Evolutionary conservation across 2,797 vertebrate genomes (phyloP), one percentile per base, ranked within the genome.

Genomic region (Hydrocynus forskahlii): DNA sequence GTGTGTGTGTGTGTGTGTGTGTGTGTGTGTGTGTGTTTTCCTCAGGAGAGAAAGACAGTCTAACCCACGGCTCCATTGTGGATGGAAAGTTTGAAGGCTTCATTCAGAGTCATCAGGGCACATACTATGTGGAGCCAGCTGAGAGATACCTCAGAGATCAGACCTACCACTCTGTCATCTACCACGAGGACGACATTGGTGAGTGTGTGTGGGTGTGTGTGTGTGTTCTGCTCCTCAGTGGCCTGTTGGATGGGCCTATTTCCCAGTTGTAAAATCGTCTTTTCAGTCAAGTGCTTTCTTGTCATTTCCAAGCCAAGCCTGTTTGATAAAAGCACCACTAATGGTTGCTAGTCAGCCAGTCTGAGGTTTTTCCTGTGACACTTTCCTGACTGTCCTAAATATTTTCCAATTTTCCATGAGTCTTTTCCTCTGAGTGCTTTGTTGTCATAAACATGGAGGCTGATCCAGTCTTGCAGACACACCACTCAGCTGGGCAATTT

Each of bases 81-180:
- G 94, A 97, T 80, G 98, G 98, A 62, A 95, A 95, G 87, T 99
- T 99, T 89, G 98, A 99, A 92, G 98, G 98, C 86, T 98, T 99
- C 90, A 96, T 99, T 88, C 94, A 94, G 88, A 98, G 97, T 75
- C 94, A 92, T 75, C 93, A 95, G 82, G 98, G 98, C 71, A 97
- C 93, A 2, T 99, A 97, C 92, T 99, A 98, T 72, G 91, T 99
- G 78, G 98, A 99, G 85, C 98, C 97, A 74, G 94, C 96, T 7
- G 97, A 99, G 88, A 94, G 98, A 92, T 99, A 99, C 87, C 93
- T 98, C 70, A 93, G 95, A 90, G 93, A 95, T 84, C 91, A 88
- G 87, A 89, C 95, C 1, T 99, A 96, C 91, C 98, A 99, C 86
- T 99, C 98, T 2, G 93, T 99, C 91, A 99, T 99, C 88, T 99